Conservation (phyloP, 2,888 invertebrate species). For the Holacanthella duospinosa region DNA sequence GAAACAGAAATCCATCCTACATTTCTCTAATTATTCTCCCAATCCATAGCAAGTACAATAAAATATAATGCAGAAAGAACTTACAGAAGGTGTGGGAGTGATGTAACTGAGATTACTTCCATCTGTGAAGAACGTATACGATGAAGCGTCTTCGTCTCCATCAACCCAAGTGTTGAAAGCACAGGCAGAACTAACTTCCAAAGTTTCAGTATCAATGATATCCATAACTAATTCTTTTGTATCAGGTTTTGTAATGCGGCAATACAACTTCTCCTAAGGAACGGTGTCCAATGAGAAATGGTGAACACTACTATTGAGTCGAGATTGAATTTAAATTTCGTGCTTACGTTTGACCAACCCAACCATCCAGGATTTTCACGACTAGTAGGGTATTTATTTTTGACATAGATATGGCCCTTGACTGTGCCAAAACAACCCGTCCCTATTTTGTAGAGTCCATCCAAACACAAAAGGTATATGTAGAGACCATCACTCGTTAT, state of each 20-base stretch:
- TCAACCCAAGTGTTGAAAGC: no score
- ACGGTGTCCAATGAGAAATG: no score
- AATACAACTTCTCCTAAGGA: no score
- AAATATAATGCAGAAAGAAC: neutral
- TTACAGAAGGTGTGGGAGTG: neutral
- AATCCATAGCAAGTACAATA: no score
- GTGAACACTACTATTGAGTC: no score
- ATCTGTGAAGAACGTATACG: slow-evolving; percentile 57
- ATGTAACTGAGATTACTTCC: slow-evolving; percentile 68
- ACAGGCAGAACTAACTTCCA: neutral
- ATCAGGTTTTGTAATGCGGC: neutral
- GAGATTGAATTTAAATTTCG: neutral
- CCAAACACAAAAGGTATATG: slow-evolving; percentile 68
- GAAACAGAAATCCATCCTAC: slow-evolving; percentile 68
- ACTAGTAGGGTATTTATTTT: no score
- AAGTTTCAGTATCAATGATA: neutral
- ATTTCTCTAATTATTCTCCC: slow-evolving; percentile 14
- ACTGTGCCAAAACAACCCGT: slow-evolving; percentile 88
- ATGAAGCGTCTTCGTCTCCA: no score
- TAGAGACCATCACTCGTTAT: slow-evolving; percentile 76
- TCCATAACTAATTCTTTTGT: neutral
- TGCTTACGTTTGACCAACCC: slow-evolving; percentile 70
- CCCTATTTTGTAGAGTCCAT: slow-evolving; percentile 82
- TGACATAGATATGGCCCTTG: slow-evolving; percentile 76
- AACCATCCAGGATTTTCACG: slow-evolving; percentile 79